These are phyloP conservation scores for Stenopsyche tienmushanensis DNA, from an alignment of 1,140 invertebrate species.

Conservation along the genomic window DNA sequence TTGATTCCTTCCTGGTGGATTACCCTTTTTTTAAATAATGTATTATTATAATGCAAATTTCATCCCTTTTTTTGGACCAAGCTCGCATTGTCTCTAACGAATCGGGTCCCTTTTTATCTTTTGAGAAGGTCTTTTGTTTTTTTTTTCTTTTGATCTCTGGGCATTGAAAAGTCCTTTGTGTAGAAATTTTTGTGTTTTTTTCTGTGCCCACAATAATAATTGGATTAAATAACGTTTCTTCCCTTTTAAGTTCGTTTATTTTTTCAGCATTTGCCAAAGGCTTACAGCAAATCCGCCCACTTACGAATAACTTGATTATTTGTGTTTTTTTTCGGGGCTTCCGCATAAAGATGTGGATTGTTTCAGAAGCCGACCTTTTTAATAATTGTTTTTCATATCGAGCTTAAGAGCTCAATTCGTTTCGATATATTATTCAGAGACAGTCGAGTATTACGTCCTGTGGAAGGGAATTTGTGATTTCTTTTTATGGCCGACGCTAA, in stretches of 20 bases:
- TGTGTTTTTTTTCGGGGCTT: no score
- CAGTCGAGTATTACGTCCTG: no score
- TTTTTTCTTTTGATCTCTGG: conserved; percentile 21
- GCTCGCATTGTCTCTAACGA: neutral
- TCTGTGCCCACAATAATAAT: conserved; percentile 17
- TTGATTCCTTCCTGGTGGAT: neutral
- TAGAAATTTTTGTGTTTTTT: conserved; percentile 21
- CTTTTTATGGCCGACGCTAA: no score
- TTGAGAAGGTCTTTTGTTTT: conserved; percentile 8
- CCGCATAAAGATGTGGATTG: no score
- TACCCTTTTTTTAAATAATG: neutral
- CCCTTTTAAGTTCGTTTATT: neutral
- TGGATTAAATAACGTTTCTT: conserved; percentile 19
- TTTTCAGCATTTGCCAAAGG: no score
- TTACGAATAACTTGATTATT: no score
- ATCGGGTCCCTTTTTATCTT: neutral
- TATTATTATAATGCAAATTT: neutral
- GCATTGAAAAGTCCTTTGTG: conserved; percentile 25
- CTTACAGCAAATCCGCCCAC: no score
- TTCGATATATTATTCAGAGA: no score
- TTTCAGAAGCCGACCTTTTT: no score
- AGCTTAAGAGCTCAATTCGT: no score
- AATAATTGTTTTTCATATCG: no score
- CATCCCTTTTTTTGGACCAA: neutral
- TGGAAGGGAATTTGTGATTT: no score